phyloP scores from a whole-genome alignment of 1,140 invertebrate species.

The Drosophila carrolli region DNA sequence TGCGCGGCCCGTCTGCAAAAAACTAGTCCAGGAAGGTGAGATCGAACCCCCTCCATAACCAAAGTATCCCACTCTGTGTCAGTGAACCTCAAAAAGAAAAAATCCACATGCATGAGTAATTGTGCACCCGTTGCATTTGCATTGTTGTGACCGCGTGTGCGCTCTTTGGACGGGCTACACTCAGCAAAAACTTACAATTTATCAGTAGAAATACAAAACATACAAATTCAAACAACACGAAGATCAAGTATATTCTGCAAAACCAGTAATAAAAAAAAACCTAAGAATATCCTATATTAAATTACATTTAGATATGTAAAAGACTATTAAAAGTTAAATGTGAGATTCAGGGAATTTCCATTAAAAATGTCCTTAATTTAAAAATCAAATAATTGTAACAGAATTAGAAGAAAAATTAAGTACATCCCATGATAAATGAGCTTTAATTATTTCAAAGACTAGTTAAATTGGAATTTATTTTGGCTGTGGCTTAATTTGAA shows the following conservation, averaged over 20 bases:
- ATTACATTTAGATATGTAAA: too few species aligned
- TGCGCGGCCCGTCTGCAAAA: conserved; percentile 83
- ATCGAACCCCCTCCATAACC: conserved; percentile 3
- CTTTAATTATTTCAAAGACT: too few species aligned
- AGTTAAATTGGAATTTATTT: too few species aligned
- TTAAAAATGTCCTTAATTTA: too few species aligned
- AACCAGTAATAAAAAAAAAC: not conserved
- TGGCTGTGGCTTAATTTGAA: too few species aligned
- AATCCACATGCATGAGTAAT: conserved; percentile 27
- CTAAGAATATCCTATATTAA: too few species aligned
- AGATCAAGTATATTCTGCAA: not conserved
- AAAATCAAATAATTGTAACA: too few species aligned
- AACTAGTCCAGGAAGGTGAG: conserved; percentile 84
- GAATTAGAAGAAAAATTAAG: too few species aligned
- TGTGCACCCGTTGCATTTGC: conserved; percentile 34
- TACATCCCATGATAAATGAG: too few species aligned
- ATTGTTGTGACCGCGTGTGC: conserved; percentile 47
- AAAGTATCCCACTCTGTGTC: conserved; percentile 2
- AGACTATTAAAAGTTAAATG: too few species aligned
- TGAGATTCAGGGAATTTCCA: too few species aligned
- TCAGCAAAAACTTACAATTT: not conserved
- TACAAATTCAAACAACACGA: not conserved
- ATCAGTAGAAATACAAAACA: too few species aligned
- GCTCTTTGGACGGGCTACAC: conserved; percentile 25
- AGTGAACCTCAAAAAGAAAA: conserved; percentile 16